Conservation (phyloP, 2,113 vertebrate species). For the Mesitornis unicolor region DNA sequence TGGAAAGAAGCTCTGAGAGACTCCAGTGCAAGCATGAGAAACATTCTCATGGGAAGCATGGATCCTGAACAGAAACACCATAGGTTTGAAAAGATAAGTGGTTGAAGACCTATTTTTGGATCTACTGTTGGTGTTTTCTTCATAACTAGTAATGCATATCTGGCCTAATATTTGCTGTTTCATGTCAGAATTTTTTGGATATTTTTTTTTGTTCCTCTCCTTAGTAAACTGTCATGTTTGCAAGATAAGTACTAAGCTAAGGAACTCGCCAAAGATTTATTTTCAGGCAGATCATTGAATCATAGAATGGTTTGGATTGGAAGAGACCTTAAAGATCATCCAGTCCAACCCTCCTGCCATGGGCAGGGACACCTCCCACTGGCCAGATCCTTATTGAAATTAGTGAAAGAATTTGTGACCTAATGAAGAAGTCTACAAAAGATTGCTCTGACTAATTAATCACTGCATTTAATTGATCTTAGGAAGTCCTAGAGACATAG, state of each 20-base stretch:
- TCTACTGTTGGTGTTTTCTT: background rate
- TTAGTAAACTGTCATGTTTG: background rate
- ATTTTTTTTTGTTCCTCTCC: background rate
- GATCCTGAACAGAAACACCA: background rate
- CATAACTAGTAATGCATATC: background rate
- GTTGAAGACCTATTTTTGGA: background rate
- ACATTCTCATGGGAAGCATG: background rate
- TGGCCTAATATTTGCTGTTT: background rate
- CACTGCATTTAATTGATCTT: background rate
- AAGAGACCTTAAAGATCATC: no score
- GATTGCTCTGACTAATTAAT: background rate
- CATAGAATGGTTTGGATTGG: no score
- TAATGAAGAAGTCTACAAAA: background rate
- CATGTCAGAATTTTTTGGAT: background rate
- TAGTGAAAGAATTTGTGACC: background rate
- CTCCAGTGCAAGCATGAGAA: background rate
- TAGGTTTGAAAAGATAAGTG: background rate
- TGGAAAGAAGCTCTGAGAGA: background rate
- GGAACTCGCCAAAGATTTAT: background rate
- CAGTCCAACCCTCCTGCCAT: no score
- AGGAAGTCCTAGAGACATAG: background rate
- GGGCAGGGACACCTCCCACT: no score
- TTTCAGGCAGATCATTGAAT: no score
- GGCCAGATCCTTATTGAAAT: background rate
- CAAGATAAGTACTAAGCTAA: background rate